Percentiles rank a stretch among this genome's conserved stretches.
phyloP scores from a whole-genome alignment of 2,888 invertebrate genomes.

The Sinodicranocentrus sp. region DNA sequence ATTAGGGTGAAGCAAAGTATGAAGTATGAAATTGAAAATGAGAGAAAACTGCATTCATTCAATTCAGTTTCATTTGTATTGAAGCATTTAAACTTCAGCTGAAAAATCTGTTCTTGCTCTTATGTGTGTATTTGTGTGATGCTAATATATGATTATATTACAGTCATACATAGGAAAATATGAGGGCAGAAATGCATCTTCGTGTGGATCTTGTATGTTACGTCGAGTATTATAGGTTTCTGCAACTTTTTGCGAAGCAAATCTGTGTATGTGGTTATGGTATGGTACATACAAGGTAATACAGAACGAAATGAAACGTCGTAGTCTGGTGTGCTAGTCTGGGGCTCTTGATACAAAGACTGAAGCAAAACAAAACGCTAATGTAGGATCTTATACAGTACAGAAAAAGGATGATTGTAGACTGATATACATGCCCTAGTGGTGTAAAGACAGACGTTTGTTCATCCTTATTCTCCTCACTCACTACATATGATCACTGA shows the following conservation, averaged over 20 bases:
- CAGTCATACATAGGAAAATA: too few species aligned
- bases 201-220: too few species aligned
- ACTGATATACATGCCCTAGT: not conserved
- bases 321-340: too few species aligned
- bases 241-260: not conserved
- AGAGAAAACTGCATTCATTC: slow-evolving; percentile 15
- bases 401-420: slow-evolving; percentile 26
- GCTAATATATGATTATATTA: too few species aligned
- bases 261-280: not conserved
- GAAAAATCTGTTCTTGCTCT: too few species aligned
- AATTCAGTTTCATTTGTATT: not conserved
- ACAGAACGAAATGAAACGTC: not conserved
- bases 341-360: slow-evolving; percentile 7
- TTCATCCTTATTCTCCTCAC: slow-evolving; percentile 12
- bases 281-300: not conserved
- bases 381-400: slow-evolving; percentile 21
- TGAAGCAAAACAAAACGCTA: slow-evolving; percentile 14
- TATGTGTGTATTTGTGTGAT: too few species aligned
- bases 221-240: too few species aligned
- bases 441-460: slow-evolving; percentile 1
- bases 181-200: too few species aligned
- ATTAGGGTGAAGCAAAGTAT: too few species aligned
- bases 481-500: slow-evolving; percentile 34
- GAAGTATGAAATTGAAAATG: slow-evolving; percentile 10
- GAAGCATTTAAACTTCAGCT: too few species aligned